A percentile compares a stretch with the other conserved stretches of the same genome.
Conservation (phyloP, 2,113 vertebrate species). For the human region GRCh38 chr4:25578001-25578500, state of each 20-base stretch:
- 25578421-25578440: neutral
- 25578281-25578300: neutral
- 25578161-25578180: neutral
- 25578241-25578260: neutral
- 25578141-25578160: neutral
- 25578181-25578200: neutral
- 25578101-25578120: too few species aligned
- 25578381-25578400: neutral
- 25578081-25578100: too few species aligned
- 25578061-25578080: neutral
- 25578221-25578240: neutral
- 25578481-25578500: too few species aligned
- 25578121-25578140: too few species aligned
- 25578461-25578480: neutral
- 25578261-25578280: neutral
- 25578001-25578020: neutral
- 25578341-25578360: neutral
- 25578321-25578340: neutral
- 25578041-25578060: neutral
- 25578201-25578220: neutral
- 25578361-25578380: neutral
- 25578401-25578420: neutral
- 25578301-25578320: neutral
- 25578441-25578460: too few species aligned
- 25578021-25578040: neutral